Evolutionary conservation across 1,140 invertebrate genomes (phyloP), one percentile per base, ranked within the genome.

Genomic region (Colletes latitarsis): DNA sequence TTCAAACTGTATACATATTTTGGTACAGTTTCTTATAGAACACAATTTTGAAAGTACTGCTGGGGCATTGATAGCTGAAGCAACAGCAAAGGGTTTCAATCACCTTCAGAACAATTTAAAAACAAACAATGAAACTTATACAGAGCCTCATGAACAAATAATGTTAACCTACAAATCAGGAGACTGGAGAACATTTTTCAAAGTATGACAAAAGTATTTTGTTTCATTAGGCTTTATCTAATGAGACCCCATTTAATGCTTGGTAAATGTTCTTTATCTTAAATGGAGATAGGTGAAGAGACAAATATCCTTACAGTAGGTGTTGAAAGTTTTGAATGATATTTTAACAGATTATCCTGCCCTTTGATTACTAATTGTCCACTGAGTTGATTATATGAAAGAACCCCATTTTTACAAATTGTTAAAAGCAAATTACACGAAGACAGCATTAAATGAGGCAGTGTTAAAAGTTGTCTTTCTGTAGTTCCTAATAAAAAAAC

Each of bases 161-260:
- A 77, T 87, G 39, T 57, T 67, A 10, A 69, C 66, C 39, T 89
- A 77, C 55, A 62, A 83, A 30, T 62, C 62, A 1, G 88, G 87
- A 64, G 64, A 90, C 82, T 89, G 83, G 84, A 64, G 62, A 66
- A 69, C 68, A 12, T 90, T 90, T 62, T 89, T 89, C n/a, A 75
- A 88, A 46, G 89, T 89, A 88, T 63, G 21, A 53, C 58, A 73
- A 46, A 4, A 77, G n/a, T 39, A 30, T 57, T 52, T 66, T 8
- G 15, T 10, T 43, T 64, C 66, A 19, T 49, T 6, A 49, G 53
- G 9, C 3, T 30, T 30, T 30, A 30, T 30, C 1, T 30, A 30
- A 30, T 30, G 2, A 30, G 30, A 30, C 30, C 2, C 30, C 30
- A 30, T 30, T 30, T 30, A 30, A 30, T 30, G 30, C 30, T 30